phyloP scores from a whole-genome alignment of 2,113 vertebrate genomes.

The Eulemur rufifrons region DNA sequence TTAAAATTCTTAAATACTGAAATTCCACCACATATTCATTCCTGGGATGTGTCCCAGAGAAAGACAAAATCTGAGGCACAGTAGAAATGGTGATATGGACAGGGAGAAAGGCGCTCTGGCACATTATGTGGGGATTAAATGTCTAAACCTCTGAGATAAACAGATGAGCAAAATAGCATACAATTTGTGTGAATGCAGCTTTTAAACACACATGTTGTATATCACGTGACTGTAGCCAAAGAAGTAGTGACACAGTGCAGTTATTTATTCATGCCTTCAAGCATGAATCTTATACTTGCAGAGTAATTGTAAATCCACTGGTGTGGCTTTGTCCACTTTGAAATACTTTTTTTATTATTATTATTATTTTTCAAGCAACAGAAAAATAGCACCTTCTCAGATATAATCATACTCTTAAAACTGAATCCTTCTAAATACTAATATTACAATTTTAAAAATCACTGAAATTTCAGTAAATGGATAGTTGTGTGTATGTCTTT shows the following conservation, averaged over 20 bases:
- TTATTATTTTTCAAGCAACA: neutral
- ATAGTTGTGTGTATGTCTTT: neutral
- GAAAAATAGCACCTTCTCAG: conserved; percentile 18
- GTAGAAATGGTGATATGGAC: neutral
- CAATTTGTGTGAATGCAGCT: neutral
- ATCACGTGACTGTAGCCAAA: neutral
- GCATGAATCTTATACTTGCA: neutral
- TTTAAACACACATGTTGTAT: neutral
- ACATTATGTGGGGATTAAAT: neutral
- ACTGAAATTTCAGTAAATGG: conserved; percentile 9
- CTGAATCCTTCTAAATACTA: conserved; percentile 17
- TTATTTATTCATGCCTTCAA: neutral
- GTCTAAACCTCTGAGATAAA: neutral
- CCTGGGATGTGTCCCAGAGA: neutral
- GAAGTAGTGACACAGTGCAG: neutral
- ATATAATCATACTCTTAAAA: conserved; percentile 21
- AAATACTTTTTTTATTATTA: neutral
- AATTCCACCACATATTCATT: neutral
- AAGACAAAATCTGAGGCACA: neutral
- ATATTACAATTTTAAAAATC: conserved; percentile 41
- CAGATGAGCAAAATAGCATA: neutral
- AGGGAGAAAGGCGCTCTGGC: neutral
- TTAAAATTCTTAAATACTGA: conserved; percentile 23
- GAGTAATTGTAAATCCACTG: neutral
- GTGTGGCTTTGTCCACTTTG: neutral